phyloP scores from a whole-genome alignment of 2,888 invertebrate species.

The Stenodera caucasica region DNA sequence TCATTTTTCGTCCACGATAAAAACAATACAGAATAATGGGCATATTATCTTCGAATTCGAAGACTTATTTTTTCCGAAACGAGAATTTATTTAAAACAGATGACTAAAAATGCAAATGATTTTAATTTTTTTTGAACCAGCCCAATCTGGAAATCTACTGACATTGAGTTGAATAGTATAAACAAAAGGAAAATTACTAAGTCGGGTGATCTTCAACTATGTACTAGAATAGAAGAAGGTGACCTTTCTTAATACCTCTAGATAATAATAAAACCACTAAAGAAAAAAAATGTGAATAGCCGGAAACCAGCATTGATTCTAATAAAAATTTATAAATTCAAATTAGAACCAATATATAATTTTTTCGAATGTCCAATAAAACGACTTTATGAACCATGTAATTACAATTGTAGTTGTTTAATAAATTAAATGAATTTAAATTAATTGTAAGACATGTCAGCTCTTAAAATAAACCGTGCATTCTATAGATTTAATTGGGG shows the following conservation, averaged over 20 bases:
- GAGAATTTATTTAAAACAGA: no score
- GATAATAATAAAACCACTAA: no score
- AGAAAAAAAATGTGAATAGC: neutral
- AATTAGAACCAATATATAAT: slow-evolving; percentile 5
- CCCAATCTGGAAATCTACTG: neutral
- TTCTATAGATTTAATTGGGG: no score
- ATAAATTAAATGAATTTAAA: slow-evolving; percentile 2
- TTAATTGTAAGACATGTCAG: slow-evolving; percentile 2
- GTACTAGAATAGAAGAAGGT: no score
- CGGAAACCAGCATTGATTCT: neutral
- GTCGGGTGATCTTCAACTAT: no score
- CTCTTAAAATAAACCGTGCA: no score
- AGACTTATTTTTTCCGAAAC: no score
- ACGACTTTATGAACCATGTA: slow-evolving; percentile 4
- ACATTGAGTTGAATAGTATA: neutral
- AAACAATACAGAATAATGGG: slow-evolving; percentile 27
- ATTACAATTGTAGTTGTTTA: slow-evolving; percentile 1
- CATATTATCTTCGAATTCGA: slow-evolving; percentile 27
- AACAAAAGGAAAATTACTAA: neutral
- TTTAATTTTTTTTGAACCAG: neutral
- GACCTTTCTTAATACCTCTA: no score
- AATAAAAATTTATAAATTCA: neutral
- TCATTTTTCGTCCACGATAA: slow-evolving; percentile 24
- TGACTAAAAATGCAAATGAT: neutral
- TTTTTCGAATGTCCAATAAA: neutral